phyloP scores from a whole-genome alignment of 2,797 vertebrate genomes.

The Pseudotriccus pelzelni region DNA sequence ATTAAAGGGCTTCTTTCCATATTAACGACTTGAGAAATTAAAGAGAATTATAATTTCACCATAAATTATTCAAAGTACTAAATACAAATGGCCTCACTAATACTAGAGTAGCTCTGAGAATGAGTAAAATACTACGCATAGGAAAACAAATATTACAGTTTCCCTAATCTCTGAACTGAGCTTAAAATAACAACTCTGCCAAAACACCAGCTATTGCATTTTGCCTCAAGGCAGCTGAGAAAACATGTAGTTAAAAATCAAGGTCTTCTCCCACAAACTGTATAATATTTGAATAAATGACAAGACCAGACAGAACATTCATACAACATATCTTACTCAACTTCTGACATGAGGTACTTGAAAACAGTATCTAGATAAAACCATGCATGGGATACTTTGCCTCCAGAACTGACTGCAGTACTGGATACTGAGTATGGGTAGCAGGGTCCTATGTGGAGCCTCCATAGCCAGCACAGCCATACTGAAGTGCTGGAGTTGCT shows the following conservation, averaged over 20 bases:
- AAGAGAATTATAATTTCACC: slow-evolving; percentile 10
- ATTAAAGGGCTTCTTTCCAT: background rate
- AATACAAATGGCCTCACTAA: slow-evolving; percentile 22
- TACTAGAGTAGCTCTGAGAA: background rate
- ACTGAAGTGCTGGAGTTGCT: background rate
- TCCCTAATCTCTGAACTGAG: background rate
- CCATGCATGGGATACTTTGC: background rate
- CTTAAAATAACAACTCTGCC: background rate
- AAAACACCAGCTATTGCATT: background rate
- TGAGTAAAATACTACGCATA: background rate
- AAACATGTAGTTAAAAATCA: background rate
- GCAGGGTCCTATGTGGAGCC: background rate
- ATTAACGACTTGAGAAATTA: background rate
- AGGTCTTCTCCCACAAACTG: background rate
- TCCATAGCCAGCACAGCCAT: background rate
- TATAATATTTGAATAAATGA: background rate
- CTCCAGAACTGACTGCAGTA: background rate
- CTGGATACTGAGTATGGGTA: background rate
- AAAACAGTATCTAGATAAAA: background rate
- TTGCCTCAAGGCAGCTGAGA: background rate
- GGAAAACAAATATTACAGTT: background rate
- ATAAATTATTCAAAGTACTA: slow-evolving; percentile 17
- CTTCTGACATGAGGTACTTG: background rate
- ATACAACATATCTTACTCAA: background rate
- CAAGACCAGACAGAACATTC: background rate